phyloP scores from a whole-genome alignment of 1,140 invertebrate genomes.

The Drosophila novamexicana region DNA sequence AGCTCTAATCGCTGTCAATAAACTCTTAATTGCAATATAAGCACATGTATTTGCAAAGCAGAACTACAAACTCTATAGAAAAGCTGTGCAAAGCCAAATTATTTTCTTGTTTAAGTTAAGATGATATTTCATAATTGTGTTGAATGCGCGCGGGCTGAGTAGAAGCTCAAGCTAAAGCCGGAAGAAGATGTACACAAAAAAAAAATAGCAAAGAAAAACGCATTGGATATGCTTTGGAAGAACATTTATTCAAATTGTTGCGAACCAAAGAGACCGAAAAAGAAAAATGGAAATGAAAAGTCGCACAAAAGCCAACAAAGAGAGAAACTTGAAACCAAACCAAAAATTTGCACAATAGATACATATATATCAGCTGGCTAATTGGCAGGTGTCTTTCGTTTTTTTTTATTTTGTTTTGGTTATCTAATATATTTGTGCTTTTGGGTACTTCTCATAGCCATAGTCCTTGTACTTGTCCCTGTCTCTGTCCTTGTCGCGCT shows the following conservation, averaged over 20 bases:
- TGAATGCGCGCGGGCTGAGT: background rate
- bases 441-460: constrained; percentile 79
- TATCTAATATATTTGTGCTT: constrained; percentile 14
- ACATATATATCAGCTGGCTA: constrained; percentile 14
- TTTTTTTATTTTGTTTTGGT: constrained; percentile 12
- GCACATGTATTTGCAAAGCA: background rate
- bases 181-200: background rate
- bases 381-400: constrained; percentile 14
- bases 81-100: constrained; percentile 40
- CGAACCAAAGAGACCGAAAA: background rate
- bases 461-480: constrained; percentile 48
- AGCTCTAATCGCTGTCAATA: background rate
- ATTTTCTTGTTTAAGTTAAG: background rate
- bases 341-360: constrained; percentile 1
- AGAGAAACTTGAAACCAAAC: background rate
- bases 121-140: constrained; percentile 1
- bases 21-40: background rate
- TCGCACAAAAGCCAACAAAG: background rate
- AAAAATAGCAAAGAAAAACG: constrained; percentile 29
- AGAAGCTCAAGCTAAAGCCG: constrained; percentile 21
- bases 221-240: constrained; percentile 18
- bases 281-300: background rate
- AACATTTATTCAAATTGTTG: constrained; percentile 23
- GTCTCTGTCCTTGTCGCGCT: constrained; percentile 35
- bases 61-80: constrained; percentile 7